Conservation (phyloP, 2,113 vertebrate species). For the Dasyornis broadbenti region DNA sequence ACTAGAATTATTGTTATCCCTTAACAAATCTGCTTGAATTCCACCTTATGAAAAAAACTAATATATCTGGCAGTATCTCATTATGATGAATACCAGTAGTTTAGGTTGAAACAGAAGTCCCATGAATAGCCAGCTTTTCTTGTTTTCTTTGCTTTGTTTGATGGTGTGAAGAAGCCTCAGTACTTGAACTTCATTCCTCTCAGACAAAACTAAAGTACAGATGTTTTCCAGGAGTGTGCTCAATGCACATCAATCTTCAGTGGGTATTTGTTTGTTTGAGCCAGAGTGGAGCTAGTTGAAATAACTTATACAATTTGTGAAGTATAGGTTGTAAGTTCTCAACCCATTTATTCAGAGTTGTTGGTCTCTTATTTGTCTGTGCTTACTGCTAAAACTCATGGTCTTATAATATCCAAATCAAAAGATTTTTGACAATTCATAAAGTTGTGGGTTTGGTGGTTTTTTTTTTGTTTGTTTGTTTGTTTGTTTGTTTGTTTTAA, state of each 20-base stretch:
- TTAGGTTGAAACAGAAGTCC: neutral
- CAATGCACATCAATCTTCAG: neutral
- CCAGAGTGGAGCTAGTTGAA: neutral
- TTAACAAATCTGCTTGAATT: neutral
- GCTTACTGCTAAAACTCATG: neutral
- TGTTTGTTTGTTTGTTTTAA: no score
- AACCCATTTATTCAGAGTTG: neutral
- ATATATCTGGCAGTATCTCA: neutral
- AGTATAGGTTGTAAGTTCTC: neutral
- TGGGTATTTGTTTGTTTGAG: neutral
- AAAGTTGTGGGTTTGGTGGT: neutral
- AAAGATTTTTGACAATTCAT: neutral
- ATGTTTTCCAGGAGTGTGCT: neutral
- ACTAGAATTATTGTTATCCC: neutral
- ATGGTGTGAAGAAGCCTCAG: neutral
- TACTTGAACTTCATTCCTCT: neutral
- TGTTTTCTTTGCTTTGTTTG: neutral
- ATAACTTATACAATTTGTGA: neutral
- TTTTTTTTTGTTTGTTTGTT: neutral
- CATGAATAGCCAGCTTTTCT: neutral
- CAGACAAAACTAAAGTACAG: neutral
- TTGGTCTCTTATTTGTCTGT: neutral
- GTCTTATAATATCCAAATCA: neutral
- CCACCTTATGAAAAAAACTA: neutral
- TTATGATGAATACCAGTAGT: neutral